phyloP scores from a whole-genome alignment of 2,888 invertebrate genomes.

The Nasonovia ribisnigri region DNA sequence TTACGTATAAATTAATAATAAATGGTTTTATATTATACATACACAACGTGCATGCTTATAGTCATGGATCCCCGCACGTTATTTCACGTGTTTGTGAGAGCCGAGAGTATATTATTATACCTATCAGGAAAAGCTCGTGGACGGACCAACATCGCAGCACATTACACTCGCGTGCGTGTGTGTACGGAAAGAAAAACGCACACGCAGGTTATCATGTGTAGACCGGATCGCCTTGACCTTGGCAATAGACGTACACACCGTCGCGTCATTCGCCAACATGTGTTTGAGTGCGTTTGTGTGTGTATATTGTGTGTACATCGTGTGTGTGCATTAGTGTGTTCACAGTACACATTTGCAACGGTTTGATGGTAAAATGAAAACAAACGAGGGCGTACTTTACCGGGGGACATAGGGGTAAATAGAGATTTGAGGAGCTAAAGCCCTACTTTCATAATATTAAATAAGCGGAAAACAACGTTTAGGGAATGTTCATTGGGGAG shows the following conservation, averaged over 20 bases:
- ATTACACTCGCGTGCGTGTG: background rate
- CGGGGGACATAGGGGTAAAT: background rate
- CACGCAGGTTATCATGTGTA: slow-evolving; percentile 9
- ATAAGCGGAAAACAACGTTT: too few relatives aligned
- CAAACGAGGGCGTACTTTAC: background rate
- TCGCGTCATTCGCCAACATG: background rate
- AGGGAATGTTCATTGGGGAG: too few relatives aligned
- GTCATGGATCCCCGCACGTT: background rate
- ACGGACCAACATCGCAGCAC: background rate
- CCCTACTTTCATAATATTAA: too few relatives aligned
- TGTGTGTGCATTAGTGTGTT: background rate
- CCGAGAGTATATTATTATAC: background rate
- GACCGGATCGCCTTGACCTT: slow-evolving; percentile 44
- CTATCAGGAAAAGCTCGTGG: background rate
- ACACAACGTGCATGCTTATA: background rate
- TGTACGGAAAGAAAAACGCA: background rate
- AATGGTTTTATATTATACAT: background rate
- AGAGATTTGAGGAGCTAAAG: too few relatives aligned
- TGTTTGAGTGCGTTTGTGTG: background rate
- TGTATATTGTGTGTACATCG: background rate
- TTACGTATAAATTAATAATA: background rate
- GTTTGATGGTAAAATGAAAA: background rate
- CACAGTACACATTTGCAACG: background rate
- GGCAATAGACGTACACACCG: slow-evolving; percentile 10
- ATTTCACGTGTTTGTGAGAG: background rate